A percentile compares a stretch with the other conserved stretches of the same genome.
These are phyloP conservation scores for Toxotes chatareus DNA, from an alignment of 2,113 vertebrate species.

Conservation along the genomic window DNA sequence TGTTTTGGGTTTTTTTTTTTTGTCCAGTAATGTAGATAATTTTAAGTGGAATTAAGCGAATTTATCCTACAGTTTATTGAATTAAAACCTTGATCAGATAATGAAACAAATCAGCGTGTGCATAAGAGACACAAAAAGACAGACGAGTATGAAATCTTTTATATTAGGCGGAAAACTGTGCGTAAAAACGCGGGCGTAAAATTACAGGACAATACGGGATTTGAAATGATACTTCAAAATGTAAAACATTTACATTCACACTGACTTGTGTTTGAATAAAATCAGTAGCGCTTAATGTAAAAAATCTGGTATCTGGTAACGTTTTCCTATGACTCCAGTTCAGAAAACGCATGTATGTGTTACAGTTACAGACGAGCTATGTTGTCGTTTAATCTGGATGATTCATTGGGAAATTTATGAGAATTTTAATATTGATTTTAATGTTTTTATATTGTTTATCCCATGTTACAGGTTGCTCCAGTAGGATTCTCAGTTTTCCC, in stretches of 20 bases:
- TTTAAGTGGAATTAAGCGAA: background rate
- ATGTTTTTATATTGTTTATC: no score
- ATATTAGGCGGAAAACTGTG: background rate
- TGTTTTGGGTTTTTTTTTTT: background rate
- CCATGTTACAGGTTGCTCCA: background rate
- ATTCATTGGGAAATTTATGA: no score
- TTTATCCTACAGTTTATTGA: background rate
- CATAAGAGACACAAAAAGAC: background rate
- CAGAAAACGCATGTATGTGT: no score
- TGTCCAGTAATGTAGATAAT: background rate
- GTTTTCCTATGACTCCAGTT: no score
- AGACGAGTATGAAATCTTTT: background rate
- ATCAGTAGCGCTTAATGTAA: no score
- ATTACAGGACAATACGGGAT: background rate
- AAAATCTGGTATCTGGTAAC: no score
- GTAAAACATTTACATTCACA: no score
- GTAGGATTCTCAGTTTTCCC: no score
- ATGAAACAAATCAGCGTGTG: background rate
- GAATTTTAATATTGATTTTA: no score
- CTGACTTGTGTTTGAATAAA: no score
- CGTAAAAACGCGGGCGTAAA: slow-evolving; percentile 22
- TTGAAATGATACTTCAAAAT: background rate
- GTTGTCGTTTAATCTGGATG: no score
- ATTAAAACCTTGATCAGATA: background rate
- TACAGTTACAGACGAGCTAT: no score